Base-by-base conservation (phyloP, 2,797 vertebrate genomes). In the Cryptoblepharus egeriae region DNA sequence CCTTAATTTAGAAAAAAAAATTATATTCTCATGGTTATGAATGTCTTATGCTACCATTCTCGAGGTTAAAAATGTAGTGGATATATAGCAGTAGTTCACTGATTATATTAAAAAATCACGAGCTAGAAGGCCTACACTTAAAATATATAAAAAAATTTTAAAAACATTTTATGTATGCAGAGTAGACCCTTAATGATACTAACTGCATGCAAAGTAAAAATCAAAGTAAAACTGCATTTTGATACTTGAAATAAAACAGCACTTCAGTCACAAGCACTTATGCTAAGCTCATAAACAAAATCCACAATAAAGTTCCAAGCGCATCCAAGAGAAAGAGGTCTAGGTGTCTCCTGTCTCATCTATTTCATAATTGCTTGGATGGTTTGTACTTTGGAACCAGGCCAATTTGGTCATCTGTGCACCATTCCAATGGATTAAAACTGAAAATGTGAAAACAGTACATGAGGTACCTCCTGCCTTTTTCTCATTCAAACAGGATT, bases 191-290 rank as follows among this genome's bases (percentile, higher is more conserved):
- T 69, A 74, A 78, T 18, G 20, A 22, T 9, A 30, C 37, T 69
- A 74, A 82, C 15, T 12, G 60, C 28, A 83, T 64, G 52, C 80
- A 83, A 52, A 75, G n/a, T 74, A 35, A 72, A 74, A 63, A 22
- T 35, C 58, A 3, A n/a, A 87, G 1, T 39, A 85, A n/a, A n/a
- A n/a, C n/a, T n/a, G 30, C 32, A 72, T 73, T 63, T 74, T 82
- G 83, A 84, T 6, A 82, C 64, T 77, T 65, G 58, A 88, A 87
- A 88, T 3, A 85, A 37, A 86, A 84, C 82, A 85, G 20, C 32
- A 85, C 73, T 18, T 81, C 82, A 88, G 20, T 2, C 1, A 37
- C 37, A 52, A 60, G 63, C 60, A 75, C 10, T 82, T 86, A 88
- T 84, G 86, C 74, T 80, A 87, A 20, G 4, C 78, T 63, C 55